phyloP scores from a whole-genome alignment of 2,888 invertebrate species.

The Oligia strigilis region DNA sequence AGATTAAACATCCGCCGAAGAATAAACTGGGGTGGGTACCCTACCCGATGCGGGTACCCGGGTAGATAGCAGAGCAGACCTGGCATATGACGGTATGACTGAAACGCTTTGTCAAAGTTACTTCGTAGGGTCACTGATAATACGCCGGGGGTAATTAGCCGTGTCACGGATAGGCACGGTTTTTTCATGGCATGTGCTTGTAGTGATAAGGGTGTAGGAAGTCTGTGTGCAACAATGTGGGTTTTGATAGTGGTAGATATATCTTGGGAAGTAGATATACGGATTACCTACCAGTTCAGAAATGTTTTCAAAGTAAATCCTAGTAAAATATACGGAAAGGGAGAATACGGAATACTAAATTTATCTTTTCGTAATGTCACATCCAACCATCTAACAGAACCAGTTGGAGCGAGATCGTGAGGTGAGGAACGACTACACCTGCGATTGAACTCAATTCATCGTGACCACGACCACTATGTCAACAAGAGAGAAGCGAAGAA shows the following conservation, averaged over 20 bases:
- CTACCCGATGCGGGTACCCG: conserved; percentile 62
- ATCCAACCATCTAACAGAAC: no score
- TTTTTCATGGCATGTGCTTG: conserved; percentile 44
- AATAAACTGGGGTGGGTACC: conserved; percentile 74
- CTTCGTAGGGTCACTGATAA: conserved; percentile 62
- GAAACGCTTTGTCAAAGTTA: conserved; percentile 65
- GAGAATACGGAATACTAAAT: no score
- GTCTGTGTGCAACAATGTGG: conserved; percentile 2
- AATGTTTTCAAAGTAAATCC: background rate
- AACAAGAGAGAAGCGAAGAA: no score
- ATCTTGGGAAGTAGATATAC: background rate
- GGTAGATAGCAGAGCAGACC: conserved; percentile 58
- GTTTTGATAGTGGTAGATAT: conserved; percentile 11
- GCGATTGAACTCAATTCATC: no score
- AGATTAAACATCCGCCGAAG: conserved; percentile 85
- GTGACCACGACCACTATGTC: no score
- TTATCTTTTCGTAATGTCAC: no score
- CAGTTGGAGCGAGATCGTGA: no score
- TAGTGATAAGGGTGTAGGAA: conserved; percentile 14
- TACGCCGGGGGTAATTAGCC: conserved; percentile 63
- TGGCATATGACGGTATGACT: conserved; percentile 60
- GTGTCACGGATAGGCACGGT: conserved; percentile 58
- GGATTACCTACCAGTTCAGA: background rate
- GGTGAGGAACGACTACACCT: no score
- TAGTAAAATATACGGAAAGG: no score